Evolutionary conservation across 2,888 invertebrate species (phyloP).

Genomic region (Drosophila barbarae): DNA sequence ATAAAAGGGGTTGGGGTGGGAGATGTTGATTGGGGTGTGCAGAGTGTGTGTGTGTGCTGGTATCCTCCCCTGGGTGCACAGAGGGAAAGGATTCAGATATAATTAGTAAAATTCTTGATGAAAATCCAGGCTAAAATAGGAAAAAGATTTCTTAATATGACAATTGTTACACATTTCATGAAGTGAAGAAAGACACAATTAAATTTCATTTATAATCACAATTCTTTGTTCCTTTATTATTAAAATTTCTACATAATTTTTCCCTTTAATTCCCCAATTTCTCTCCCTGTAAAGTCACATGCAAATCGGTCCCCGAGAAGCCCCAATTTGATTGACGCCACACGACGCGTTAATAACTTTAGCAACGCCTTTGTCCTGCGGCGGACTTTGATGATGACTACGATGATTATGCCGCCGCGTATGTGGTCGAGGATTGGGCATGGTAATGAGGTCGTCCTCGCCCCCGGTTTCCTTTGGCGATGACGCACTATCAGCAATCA

Average conservation of each 20-base stretch:
- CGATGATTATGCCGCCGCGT: slow-evolving; percentile 22
- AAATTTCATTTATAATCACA: too few species aligned
- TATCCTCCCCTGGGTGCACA: slow-evolving; percentile 17
- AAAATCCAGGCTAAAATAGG: too few species aligned
- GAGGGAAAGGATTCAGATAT: not conserved
- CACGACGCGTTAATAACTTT: slow-evolving; percentile 73
- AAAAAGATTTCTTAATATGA: too few species aligned
- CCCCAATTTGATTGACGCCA: slow-evolving; percentile 71
- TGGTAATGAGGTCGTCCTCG: slow-evolving; percentile 18
- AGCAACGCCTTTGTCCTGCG: slow-evolving; percentile 69
- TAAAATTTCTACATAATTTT: not conserved
- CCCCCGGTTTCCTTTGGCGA: slow-evolving; percentile 40
- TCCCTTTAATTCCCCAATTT: not conserved
- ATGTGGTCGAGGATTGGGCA: not conserved
- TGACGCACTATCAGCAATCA: slow-evolving; percentile 63
- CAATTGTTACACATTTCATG: too few species aligned
- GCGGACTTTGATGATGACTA: slow-evolving; percentile 53
- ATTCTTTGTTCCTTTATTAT: not conserved
- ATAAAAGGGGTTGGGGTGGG: slow-evolving; percentile 7
- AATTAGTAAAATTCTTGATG: too few species aligned
- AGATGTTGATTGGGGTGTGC: slow-evolving; percentile 18
- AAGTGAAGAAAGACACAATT: too few species aligned
- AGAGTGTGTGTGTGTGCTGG: slow-evolving; percentile 24
- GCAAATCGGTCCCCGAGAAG: slow-evolving; percentile 53
- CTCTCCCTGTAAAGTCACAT: slow-evolving; percentile 32